Evolutionary conservation across 2,797 vertebrate species (phyloP).

Genomic region (Dendrocincla tyrannina): DNA sequence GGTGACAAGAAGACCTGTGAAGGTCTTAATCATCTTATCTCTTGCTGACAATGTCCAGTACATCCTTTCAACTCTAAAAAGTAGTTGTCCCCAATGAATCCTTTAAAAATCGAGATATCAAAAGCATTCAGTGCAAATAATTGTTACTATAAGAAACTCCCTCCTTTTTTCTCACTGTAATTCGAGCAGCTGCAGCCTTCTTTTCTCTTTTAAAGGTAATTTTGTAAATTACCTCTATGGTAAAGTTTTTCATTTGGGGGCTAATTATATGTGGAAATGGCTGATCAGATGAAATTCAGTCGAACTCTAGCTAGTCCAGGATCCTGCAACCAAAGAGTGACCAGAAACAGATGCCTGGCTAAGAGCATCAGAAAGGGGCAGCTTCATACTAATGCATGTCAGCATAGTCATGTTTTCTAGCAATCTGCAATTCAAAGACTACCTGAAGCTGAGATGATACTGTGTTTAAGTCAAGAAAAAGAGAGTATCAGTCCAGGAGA

Average conservation of each 20-base stretch:
- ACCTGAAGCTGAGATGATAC: neutral
- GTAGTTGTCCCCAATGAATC: neutral
- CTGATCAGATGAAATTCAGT: neutral
- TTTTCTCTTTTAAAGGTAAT: neutral
- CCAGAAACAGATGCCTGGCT: neutral
- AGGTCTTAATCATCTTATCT: neutral
- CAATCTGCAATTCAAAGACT: neutral
- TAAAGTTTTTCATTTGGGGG: neutral
- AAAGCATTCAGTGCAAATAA: neutral
- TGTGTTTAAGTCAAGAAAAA: neutral
- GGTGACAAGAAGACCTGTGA: neutral
- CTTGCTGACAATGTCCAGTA: neutral
- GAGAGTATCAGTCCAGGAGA: neutral
- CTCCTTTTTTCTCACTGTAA: neutral
- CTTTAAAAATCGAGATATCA: neutral
- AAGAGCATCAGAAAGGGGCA: neutral
- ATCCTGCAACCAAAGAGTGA: neutral
- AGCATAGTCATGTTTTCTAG: neutral
- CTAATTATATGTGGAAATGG: neutral
- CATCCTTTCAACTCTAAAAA: neutral
- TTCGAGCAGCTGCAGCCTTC: neutral
- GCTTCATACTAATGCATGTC: neutral
- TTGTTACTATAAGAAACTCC: neutral
- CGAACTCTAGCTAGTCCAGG: neutral
- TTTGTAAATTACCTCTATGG: neutral